Percentiles rank a stretch among this genome's conserved stretches.
phyloP scores from a whole-genome alignment of 2,888 invertebrate species.

The Ommatoiulus sabulosus region DNA sequence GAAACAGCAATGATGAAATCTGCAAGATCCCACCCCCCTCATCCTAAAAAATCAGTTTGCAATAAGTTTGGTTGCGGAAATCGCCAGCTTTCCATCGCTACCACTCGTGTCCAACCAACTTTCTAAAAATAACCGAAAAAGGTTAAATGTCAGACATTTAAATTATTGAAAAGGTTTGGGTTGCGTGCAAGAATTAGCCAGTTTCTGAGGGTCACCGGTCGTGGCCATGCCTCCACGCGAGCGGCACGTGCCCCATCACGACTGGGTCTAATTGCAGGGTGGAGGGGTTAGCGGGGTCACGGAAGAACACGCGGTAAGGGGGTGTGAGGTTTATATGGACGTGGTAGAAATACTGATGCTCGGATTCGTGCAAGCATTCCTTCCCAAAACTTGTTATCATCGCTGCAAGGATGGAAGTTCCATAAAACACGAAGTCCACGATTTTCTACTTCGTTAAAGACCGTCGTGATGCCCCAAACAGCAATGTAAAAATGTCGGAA shows the following conservation, averaged over 20 bases:
- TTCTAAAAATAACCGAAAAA: background rate
- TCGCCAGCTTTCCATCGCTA: too few species aligned
- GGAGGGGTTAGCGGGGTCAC: background rate
- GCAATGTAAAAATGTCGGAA: too few species aligned
- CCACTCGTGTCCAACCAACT: too few species aligned
- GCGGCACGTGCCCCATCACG: background rate
- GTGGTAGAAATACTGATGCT: background rate
- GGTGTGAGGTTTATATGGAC: background rate
- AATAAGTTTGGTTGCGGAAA: too few species aligned
- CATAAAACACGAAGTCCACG: slow-evolving; percentile 18
- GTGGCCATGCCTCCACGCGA: background rate
- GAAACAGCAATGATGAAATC: background rate
- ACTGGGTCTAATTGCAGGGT: slow-evolving; percentile 29
- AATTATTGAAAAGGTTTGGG: too few species aligned
- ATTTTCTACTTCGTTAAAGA: too few species aligned
- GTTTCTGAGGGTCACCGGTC: slow-evolving; percentile 22
- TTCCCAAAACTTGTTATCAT: background rate
- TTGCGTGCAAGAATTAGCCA: background rate
- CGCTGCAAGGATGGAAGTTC: background rate
- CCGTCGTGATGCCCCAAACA: too few species aligned
- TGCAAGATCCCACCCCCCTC: too few species aligned
- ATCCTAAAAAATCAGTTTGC: background rate
- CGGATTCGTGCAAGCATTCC: background rate
- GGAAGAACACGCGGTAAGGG: background rate
- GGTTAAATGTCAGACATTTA: background rate